Evolutionary conservation across 1,140 invertebrate species (phyloP).

Genomic region (Procambarus clarkii): DNA sequence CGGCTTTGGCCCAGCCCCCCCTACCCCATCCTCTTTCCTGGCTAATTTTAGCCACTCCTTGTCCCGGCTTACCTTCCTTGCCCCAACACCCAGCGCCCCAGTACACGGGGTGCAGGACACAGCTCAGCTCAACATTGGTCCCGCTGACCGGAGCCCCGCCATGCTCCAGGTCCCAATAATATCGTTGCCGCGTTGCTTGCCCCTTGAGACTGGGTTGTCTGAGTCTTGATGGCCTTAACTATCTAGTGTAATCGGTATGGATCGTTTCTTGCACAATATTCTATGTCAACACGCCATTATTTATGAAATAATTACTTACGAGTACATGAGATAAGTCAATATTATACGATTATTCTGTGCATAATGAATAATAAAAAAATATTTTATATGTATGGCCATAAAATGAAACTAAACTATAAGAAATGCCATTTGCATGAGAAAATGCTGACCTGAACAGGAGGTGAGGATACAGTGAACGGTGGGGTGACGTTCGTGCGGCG

Average conservation of each 20-base stretch:
- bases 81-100: not conserved
- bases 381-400: slow-evolving; percentile 55
- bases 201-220: not conserved
- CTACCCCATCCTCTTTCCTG: not conserved
- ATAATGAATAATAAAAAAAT: slow-evolving; percentile 65
- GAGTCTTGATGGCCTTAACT: slow-evolving; percentile 67
- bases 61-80: not conserved
- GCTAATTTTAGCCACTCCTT: not conserved
- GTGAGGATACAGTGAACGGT: not conserved
- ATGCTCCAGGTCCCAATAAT: not conserved
- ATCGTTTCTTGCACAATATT: slow-evolving; percentile 70
- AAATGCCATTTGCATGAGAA: slow-evolving; percentile 53
- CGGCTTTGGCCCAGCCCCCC: not conserved
- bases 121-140: slow-evolving; percentile 12
- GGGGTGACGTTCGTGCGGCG: slow-evolving; percentile 18
- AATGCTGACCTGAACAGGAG: not conserved
- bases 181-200: not conserved
- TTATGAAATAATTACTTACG: slow-evolving; percentile 61
- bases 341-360: slow-evolving; percentile 68
- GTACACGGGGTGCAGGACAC: not conserved
- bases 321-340: slow-evolving; percentile 45
- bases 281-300: slow-evolving; percentile 69
- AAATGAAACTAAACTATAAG: slow-evolving; percentile 49
- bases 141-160: not conserved
- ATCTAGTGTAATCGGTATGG: slow-evolving; percentile 68